phyloP scores from a whole-genome alignment of 30 jellyfish, hydroid and myxozoan genomes.

The Phacellophora camtschatica region DNA sequence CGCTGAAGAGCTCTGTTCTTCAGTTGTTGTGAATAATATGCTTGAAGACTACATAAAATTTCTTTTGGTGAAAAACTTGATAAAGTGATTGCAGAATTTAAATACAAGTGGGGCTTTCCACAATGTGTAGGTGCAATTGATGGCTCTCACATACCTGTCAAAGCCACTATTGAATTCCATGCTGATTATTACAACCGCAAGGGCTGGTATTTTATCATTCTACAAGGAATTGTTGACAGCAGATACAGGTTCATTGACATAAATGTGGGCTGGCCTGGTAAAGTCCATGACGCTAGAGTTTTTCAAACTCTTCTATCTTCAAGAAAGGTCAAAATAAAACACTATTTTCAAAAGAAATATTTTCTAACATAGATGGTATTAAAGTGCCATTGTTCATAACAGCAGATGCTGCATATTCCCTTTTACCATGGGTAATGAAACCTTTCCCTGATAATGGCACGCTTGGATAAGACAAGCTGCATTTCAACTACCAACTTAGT shows the following conservation, averaged over 20 bases:
- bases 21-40: not conserved
- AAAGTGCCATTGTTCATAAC: conserved; percentile 2
- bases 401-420: conserved; percentile 52
- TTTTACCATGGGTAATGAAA: conserved; percentile 21
- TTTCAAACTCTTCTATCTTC: conserved; percentile 35
- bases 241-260: conserved; percentile 24
- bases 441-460: conserved; percentile 38
- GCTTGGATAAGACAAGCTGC: not conserved
- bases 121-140: conserved; percentile 35
- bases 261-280: conserved; percentile 55
- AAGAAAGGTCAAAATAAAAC: conserved; percentile 6
- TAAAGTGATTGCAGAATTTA: conserved; percentile 17
- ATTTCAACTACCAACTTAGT: conserved; percentile 34
- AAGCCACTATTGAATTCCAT: conserved; percentile 40
- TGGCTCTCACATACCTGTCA: conserved; percentile 55
- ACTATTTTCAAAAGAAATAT: not conserved
- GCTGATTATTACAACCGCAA: conserved; percentile 44
- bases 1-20: conserved; percentile 5
- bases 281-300: conserved; percentile 48
- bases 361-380: not conserved
- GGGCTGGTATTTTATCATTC: conserved; percentile 32
- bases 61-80: conserved; percentile 32
- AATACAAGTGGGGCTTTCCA: conserved; percentile 8
- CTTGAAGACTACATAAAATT: not conserved
- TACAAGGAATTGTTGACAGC: conserved; percentile 38